Evolutionary conservation across 2,113 vertebrate species (phyloP).

Genomic region (Hippocampus guttulatus): DNA sequence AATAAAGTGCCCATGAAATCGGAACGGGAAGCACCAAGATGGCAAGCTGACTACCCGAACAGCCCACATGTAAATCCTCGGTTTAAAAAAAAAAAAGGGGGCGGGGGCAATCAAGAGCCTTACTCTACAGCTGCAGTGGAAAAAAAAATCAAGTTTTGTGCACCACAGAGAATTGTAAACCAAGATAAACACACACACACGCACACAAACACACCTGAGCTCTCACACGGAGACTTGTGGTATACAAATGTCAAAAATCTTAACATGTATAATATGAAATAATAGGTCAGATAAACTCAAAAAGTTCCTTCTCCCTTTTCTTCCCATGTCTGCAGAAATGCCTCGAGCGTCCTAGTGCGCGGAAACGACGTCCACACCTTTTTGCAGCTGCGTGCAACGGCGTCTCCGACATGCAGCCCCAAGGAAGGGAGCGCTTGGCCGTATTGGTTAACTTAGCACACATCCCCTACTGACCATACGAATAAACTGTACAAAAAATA

Average conservation of each 20-base stretch:
- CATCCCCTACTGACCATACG: conserved; percentile 16
- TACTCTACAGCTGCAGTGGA: not conserved
- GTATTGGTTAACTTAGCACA: conserved; percentile 31
- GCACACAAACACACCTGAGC: conserved; percentile 8
- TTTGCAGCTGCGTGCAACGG: conserved; percentile 23
- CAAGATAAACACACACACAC: conserved; percentile 23
- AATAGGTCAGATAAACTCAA: conserved; percentile 7
- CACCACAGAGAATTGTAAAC: conserved; percentile 6
- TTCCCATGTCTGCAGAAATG: conserved; percentile 9
- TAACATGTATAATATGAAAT: conserved; percentile 6
- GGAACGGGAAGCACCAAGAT: conserved; percentile 47
- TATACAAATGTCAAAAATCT: conserved; percentile 36
- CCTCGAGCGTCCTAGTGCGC: not conserved
- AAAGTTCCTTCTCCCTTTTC: conserved; percentile 13
- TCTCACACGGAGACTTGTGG: conserved; percentile 12
- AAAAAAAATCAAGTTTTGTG: not conserved
- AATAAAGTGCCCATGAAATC: conserved; percentile 70
- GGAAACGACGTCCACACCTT: conserved; percentile 4
- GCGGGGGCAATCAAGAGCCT: not conserved
- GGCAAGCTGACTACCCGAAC: not conserved
- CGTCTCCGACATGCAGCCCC: conserved; percentile 32
- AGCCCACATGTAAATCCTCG: not conserved
- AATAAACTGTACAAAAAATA: conserved; percentile 58
- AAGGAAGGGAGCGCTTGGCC: conserved; percentile 31
- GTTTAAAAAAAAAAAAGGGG: not conserved